phyloP scores from a whole-genome alignment of 2,888 invertebrate species.

The Heteropelma amictum region DNA sequence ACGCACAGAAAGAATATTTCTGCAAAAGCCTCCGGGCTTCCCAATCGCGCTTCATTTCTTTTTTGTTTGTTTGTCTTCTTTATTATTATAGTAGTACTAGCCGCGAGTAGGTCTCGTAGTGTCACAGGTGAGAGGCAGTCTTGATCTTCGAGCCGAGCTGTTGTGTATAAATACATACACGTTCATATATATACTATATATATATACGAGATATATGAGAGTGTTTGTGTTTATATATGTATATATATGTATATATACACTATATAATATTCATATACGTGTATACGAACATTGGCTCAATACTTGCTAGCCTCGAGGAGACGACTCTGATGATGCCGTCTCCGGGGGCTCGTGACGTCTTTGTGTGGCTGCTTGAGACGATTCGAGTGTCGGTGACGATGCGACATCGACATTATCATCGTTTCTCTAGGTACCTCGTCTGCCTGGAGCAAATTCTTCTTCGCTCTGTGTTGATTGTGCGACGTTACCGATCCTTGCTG shows the following conservation, averaged over 20 bases:
- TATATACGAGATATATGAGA: too few species aligned
- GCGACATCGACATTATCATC: conserved; percentile 65
- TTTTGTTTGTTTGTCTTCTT: conserved; percentile 21
- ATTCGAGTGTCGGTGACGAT: conserved; percentile 74
- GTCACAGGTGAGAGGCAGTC: conserved; percentile 71
- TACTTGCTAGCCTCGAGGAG: conserved; percentile 72
- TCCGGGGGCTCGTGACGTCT: conserved; percentile 64
- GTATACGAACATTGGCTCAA: conserved; percentile 67
- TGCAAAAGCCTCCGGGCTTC: conserved; percentile 37
- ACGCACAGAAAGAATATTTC: conserved; percentile 31
- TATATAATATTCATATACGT: conserved; percentile 32
- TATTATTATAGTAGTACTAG: conserved; percentile 48
- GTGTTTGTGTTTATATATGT: background rate
- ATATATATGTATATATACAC: conserved; percentile 15
- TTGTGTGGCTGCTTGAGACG: conserved; percentile 70
- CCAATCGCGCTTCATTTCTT: conserved; percentile 14
- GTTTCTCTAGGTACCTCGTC: conserved; percentile 55
- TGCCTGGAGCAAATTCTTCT: conserved; percentile 58
- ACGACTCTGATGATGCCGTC: conserved; percentile 70
- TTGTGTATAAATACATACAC: conserved; percentile 3
- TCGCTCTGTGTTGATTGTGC: conserved; percentile 55
- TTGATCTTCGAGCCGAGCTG: conserved; percentile 72
- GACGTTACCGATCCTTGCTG: conserved; percentile 40
- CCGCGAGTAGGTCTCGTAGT: conserved; percentile 56
- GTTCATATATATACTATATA: conserved; percentile 23